phyloP scores from a whole-genome alignment of 1,140 invertebrate genomes.

The Gryon sp. region DNA sequence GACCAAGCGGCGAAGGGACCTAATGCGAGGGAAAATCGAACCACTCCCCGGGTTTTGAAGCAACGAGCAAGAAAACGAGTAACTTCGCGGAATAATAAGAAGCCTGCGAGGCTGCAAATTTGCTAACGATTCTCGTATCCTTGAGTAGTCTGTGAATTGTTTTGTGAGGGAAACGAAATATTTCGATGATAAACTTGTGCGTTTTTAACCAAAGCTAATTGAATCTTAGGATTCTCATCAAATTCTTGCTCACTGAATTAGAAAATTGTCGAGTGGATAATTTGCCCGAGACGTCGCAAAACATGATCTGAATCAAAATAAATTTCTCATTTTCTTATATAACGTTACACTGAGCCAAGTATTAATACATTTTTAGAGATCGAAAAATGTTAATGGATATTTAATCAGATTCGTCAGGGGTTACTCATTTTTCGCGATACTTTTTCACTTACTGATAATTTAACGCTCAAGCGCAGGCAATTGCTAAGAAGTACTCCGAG shows the following conservation, averaged over 20 bases:
- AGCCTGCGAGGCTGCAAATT: constrained; percentile 58
- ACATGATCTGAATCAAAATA: constrained; percentile 19
- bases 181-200: constrained; percentile 37
- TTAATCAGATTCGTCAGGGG: background rate
- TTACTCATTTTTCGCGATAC: background rate
- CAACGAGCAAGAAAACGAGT: constrained; percentile 65
- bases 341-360: background rate
- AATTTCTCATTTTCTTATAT: constrained; percentile 10
- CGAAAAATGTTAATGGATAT: constrained; percentile 21
- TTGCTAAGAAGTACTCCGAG: too few species aligned
- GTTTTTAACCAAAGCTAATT: constrained; percentile 50
- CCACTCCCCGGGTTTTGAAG: constrained; percentile 43
- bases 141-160: constrained; percentile 49
- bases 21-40: constrained; percentile 70
- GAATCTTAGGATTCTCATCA: constrained; percentile 36
- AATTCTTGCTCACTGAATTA: constrained; percentile 46
- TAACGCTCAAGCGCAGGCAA: too few species aligned
- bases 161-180: constrained; percentile 48
- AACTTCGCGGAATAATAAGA: constrained; percentile 64
- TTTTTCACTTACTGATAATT: too few species aligned
- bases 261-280: constrained; percentile 40
- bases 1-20: constrained; percentile 47
- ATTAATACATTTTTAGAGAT: constrained; percentile 10
- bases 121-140: constrained; percentile 56
- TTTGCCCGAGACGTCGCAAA: constrained; percentile 7